Conservation (phyloP, 2,797 vertebrate genomes). For the Sebastes diploproa region DNA sequence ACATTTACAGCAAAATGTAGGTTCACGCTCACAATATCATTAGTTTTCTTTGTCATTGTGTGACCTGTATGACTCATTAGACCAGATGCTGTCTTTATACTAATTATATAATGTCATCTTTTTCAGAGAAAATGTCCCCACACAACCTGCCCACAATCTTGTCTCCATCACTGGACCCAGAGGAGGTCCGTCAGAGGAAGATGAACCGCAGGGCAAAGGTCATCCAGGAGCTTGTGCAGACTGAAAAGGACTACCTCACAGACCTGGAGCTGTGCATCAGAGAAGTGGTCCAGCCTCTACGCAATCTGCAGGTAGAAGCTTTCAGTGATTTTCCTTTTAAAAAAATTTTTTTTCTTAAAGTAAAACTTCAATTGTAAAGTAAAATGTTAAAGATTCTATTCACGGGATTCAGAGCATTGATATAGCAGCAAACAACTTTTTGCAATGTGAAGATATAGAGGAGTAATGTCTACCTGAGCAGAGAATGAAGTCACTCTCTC, state of each 20-base stretch:
- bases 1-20: slow-evolving; percentile 4
- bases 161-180: slow-evolving; percentile 76
- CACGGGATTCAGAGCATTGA: not conserved
- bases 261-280: slow-evolving; percentile 91
- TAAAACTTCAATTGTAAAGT: not conserved
- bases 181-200: slow-evolving; percentile 84
- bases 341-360: too few relatives aligned
- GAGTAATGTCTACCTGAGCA: not conserved
- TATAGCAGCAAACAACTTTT: not conserved
- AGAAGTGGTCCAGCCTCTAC: slow-evolving; percentile 91
- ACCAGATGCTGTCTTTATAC: not conserved
- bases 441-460: not conserved
- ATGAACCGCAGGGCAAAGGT: slow-evolving; percentile 92
- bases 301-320: slow-evolving; percentile 82
- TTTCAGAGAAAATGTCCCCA: slow-evolving; percentile 92
- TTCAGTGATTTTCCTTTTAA: not conserved
- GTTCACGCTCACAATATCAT: not conserved
- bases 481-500: not conserved
- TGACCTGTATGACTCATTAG: not conserved
- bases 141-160: slow-evolving; percentile 72
- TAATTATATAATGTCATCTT: not conserved
- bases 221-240: slow-evolving; percentile 92
- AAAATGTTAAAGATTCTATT: not conserved
- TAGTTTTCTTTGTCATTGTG: not conserved
- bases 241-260: slow-evolving; percentile 90